A percentile compares a stretch with the other conserved stretches of the same genome.
Conservation (phyloP, 2,113 vertebrate species). For the Halichoerus grypus region DNA sequence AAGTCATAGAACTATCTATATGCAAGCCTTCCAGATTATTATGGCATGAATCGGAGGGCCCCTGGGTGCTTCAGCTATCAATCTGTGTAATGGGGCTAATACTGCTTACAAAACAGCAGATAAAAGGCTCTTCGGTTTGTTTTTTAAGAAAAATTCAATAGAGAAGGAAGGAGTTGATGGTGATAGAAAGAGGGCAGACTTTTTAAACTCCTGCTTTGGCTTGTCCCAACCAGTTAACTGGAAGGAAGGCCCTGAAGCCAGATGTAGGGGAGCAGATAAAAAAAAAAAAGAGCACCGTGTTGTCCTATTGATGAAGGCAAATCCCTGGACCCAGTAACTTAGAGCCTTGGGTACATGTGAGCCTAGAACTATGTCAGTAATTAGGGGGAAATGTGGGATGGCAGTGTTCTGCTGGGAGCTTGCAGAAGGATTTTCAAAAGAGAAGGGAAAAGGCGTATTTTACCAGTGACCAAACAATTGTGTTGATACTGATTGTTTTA, state of each 20-base stretch:
- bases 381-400: background rate
- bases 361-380: background rate
- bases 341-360: background rate
- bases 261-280: background rate
- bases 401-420: background rate
- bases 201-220: slow-evolving; percentile 9
- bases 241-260: slow-evolving; percentile 34
- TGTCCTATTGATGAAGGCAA: background rate
- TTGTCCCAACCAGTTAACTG: slow-evolving; percentile 23
- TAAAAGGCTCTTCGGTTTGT: background rate
- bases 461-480: slow-evolving; percentile 8
- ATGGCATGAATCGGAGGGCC: background rate
- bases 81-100: background rate
- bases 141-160: background rate
- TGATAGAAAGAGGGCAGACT: background rate
- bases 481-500: slow-evolving; percentile 21
- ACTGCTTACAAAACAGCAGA: background rate
- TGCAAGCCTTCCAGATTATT: background rate
- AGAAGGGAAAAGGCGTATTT: slow-evolving; percentile 15
- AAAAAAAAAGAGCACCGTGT: background rate
- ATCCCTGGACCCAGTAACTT: background rate
- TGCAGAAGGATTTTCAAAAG: slow-evolving; percentile 43
- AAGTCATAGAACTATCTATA: slow-evolving; percentile 8
- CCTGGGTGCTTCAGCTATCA: background rate
- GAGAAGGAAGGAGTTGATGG: background rate